Evolutionary conservation across 92 coral and sea anemone genomes (phyloP).

Genomic region (Epizoanthus stellaris): DNA sequence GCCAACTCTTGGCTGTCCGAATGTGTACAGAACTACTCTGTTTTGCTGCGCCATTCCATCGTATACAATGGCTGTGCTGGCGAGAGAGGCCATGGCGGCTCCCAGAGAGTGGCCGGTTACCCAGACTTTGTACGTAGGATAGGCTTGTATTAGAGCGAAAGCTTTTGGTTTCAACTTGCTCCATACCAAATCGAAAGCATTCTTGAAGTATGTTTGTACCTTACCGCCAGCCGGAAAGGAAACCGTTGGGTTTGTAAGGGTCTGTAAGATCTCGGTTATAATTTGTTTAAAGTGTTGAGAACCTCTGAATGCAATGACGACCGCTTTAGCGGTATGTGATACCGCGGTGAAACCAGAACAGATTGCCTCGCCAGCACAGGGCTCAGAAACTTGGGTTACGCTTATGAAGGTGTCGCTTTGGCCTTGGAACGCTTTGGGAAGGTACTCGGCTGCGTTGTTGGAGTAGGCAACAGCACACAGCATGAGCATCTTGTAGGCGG

Average conservation of each 20-base stretch:
- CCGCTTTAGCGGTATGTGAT: slow-evolving; percentile 18
- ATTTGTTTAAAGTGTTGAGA: no score
- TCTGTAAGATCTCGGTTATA: background rate
- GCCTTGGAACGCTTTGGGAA: slow-evolving; percentile 32
- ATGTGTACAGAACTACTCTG: background rate
- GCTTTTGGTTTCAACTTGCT: slow-evolving; percentile 1
- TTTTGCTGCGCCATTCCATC: slow-evolving; percentile 1
- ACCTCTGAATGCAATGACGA: no score
- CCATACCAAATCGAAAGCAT: slow-evolving; percentile 36
- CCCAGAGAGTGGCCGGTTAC: slow-evolving; percentile 60
- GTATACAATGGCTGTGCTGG: slow-evolving; percentile 35
- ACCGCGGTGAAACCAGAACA: slow-evolving; percentile 42
- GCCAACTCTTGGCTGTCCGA: no score
- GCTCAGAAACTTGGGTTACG: slow-evolving; percentile 21
- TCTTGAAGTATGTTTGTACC: slow-evolving; percentile 38
- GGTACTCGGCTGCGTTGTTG: slow-evolving; percentile 37
- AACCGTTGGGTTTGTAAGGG: slow-evolving; percentile 32
- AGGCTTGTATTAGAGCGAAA: background rate
- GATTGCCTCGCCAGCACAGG: slow-evolving; percentile 33
- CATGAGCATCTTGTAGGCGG: slow-evolving; percentile 46
- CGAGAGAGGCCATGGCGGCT: slow-evolving; percentile 48
- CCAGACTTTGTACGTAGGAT: slow-evolving; percentile 50
- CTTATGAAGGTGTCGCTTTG: slow-evolving; percentile 18
- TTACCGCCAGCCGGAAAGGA: slow-evolving; percentile 46
- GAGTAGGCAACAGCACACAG: slow-evolving; percentile 50